Percentiles rank a stretch among this genome's conserved stretches.
Conservation (phyloP, 2,888 invertebrate genomes). For the Dolichomitus sp. region DNA sequence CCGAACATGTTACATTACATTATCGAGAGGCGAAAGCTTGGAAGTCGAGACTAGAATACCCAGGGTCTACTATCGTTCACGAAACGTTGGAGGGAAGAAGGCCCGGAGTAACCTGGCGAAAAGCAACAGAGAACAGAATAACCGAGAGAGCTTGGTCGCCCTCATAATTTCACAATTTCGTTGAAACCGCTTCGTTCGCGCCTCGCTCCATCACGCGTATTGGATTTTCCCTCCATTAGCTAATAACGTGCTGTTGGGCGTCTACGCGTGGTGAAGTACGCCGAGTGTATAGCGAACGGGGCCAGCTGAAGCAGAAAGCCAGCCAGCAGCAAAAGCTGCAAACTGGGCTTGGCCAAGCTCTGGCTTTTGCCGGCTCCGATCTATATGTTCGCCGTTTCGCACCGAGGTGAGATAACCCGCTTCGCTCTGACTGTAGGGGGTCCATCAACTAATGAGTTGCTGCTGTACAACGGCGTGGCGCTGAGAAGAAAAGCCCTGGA, state of each 20-base stretch:
- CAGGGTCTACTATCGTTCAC: constrained; percentile 13
- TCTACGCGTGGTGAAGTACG: constrained; percentile 39
- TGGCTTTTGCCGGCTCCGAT: constrained; percentile 60
- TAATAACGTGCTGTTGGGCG: constrained; percentile 74
- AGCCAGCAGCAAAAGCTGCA: constrained; percentile 59
- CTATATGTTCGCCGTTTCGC: constrained; percentile 55
- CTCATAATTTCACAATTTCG: constrained; percentile 71
- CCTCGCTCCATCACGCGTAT: constrained; percentile 70
- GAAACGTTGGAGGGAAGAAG: constrained; percentile 15
- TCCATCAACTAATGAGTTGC: constrained; percentile 81
- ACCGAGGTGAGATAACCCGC: constrained; percentile 70
- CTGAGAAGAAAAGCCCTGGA: constrained; percentile 41
- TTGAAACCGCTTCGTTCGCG: constrained; percentile 68
- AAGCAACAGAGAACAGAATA: background rate
- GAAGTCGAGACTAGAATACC: constrained; percentile 38
- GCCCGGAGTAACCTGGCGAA: constrained; percentile 30
- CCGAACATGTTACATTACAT: constrained; percentile 14
- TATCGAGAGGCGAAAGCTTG: constrained; percentile 38
- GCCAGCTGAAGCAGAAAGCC: constrained; percentile 42
- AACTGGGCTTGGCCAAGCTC: constrained; percentile 55
- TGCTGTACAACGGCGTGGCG: constrained; percentile 59
- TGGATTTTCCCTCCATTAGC: constrained; percentile 81
- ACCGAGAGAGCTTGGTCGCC: constrained; percentile 36
- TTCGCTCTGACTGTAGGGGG: constrained; percentile 46
- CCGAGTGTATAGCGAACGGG: constrained; percentile 21